phyloP scores from a whole-genome alignment of 2,113 vertebrate genomes.

The Caloenas nicobarica region DNA sequence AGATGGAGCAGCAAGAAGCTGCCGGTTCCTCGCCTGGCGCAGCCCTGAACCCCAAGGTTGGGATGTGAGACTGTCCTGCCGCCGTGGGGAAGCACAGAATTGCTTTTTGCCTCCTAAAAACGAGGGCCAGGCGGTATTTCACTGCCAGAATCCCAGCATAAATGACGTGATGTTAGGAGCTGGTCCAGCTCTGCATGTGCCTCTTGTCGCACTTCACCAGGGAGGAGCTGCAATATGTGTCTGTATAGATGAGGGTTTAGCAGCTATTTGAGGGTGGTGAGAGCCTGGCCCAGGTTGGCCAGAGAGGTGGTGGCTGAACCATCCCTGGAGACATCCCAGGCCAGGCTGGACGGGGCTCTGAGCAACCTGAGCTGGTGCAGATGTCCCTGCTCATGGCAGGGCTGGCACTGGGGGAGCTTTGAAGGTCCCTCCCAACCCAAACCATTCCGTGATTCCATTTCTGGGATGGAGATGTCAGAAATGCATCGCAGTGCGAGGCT shows the following conservation, averaged over 20 bases:
- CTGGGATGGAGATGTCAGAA: background rate
- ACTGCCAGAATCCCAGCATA: background rate
- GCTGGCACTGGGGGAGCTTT: no score
- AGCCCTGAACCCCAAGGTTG: fast-evolving
- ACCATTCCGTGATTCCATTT: background rate
- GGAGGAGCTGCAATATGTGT: background rate
- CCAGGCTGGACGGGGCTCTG: no score
- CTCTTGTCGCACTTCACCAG: background rate
- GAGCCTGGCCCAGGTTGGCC: no score
- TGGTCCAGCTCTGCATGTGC: background rate
- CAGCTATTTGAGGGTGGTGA: background rate
- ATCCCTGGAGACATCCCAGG: no score
- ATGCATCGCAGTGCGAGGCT: background rate
- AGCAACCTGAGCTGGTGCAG: no score
- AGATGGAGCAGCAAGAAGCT: background rate
- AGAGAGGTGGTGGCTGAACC: no score
- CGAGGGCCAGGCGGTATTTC: background rate
- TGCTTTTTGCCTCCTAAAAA: background rate
- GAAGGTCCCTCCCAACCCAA: no score
- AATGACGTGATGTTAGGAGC: background rate
- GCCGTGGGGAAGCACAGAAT: fast-evolving
- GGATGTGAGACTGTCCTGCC: background rate
- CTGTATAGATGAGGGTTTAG: background rate
- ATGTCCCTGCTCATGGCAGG: no score
- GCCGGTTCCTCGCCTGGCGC: background rate